Base-by-base conservation (phyloP, 2,888 invertebrate genomes). In the Tiliacea aurago region DNA sequence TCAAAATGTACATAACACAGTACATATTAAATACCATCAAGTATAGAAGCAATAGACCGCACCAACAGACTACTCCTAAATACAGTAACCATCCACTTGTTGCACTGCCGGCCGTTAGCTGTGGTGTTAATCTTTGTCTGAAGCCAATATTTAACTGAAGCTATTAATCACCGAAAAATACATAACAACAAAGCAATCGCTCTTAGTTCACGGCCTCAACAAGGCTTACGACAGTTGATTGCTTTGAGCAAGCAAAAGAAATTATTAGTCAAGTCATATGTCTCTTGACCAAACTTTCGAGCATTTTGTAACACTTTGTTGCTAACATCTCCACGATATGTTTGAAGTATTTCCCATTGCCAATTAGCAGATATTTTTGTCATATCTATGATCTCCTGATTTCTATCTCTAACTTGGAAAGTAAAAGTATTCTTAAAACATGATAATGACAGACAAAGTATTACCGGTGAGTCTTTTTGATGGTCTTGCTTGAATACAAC, bases 291-390 rank as follows among this genome's bases (percentile, higher is more conserved):
- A n/a, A 90, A 76, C 86, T 89, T 93, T 76, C 81, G 70, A 53
- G 95, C 93, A 86, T 89, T 92, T 53, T 85, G 70, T 68, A 93
- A 73, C 33, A 95, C 58, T 86, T 91, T 93, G 2, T 67, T 53
- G 2, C 89, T 88, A 49, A 94, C 89, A 41, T 93, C 90, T 33
- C 92, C 90, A 76, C 84, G 89, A 79, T 89, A 94, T 51, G 91
- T 88, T 81, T 93, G 93, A n/a, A 95, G 83, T 72, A 95, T 90
- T 86, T 95, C 94, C 95, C 96, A 95, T 87, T 96, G 95, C 96
- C 95, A 96, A 79, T 91, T 91, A 4, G 94, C 89, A 41, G 92
- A 88, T 82, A 95, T 85, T 76, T 89, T 89, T 37, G 76, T 80
- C 53, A 95, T 81, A 80, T 93, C 88, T 47, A 95, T 86, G 7